These are phyloP conservation scores for Echeneis naucrates DNA, from an alignment of 2,797 vertebrate species.

Conservation along the genomic window DNA sequence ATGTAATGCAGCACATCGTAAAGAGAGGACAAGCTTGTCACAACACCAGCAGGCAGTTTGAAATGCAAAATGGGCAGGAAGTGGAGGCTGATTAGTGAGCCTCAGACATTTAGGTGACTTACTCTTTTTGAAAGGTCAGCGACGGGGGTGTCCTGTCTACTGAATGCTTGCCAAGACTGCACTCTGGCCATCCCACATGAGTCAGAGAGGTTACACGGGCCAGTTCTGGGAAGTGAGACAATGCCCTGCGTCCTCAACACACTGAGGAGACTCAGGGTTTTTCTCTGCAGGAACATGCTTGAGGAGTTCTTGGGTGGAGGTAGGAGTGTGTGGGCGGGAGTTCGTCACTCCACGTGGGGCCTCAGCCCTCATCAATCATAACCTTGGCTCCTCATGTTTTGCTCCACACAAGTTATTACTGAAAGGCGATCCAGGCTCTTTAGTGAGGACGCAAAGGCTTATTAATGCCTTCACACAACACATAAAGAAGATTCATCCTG, in stretches of 20 bases:
- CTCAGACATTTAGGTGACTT: conserved; percentile 62
- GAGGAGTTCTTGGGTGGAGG: conserved; percentile 35
- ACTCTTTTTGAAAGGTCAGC: conserved; percentile 66
- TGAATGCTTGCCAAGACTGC: conserved; percentile 49
- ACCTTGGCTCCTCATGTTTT: conserved; percentile 35
- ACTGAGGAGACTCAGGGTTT: conserved; percentile 16
- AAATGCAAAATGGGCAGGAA: conserved; percentile 43
- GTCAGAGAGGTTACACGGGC: conserved; percentile 60
- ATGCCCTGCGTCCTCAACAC: conserved; percentile 45
- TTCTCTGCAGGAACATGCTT: conserved; percentile 23
- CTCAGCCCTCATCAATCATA: conserved; percentile 47
- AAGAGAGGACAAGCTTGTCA: conserved; percentile 25
- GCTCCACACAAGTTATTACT: conserved; percentile 28
- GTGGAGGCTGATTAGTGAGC: conserved; percentile 55
- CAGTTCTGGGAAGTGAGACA: conserved; percentile 80
- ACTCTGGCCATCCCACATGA: conserved; percentile 61
- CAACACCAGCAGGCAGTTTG: conserved; percentile 34
- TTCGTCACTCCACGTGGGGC: conserved; percentile 37
- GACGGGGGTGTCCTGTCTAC: conserved; percentile 53
- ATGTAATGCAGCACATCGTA: conserved; percentile 4
- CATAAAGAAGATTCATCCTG: conserved; percentile 33
- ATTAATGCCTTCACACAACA: conserved; percentile 19
- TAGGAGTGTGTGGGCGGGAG: conserved; percentile 37
- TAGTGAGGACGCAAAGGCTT: conserved; percentile 10
- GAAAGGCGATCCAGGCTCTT: conserved; percentile 40